Conservation (phyloP, 2,113 vertebrate species). For the Rattus norvegicus region DNA sequence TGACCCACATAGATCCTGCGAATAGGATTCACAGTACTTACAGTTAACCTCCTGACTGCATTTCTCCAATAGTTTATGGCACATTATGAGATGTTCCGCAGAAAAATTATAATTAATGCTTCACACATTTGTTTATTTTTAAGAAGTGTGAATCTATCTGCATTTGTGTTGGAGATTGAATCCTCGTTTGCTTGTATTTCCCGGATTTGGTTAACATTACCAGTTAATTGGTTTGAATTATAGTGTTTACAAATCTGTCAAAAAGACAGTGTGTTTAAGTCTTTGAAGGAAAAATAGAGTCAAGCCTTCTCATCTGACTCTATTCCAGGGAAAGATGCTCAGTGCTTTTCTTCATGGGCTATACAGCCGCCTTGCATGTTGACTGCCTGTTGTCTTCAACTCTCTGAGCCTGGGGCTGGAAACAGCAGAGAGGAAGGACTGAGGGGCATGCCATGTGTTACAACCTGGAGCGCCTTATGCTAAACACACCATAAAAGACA, state of each 20-base stretch:
- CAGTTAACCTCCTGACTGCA: conserved; percentile 27
- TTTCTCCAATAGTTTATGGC: conserved; percentile 59
- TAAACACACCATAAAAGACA: not conserved
- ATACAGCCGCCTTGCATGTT: not conserved
- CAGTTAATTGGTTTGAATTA: conserved; percentile 66
- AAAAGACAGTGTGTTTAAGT: conserved; percentile 6
- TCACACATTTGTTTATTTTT: conserved; percentile 64
- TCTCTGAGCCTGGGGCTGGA: not conserved
- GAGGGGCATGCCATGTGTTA: not conserved
- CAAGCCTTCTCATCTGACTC: not conserved
- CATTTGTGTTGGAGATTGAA: conserved; percentile 50
- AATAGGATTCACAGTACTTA: conserved; percentile 38
- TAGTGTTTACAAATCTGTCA: conserved; percentile 57
- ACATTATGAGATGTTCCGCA: conserved; percentile 56
- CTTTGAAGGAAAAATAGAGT: conserved; percentile 28
- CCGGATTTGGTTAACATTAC: conserved; percentile 49
- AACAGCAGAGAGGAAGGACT: not conserved
- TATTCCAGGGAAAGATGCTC: not conserved
- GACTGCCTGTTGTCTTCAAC: not conserved
- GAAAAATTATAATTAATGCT: conserved; percentile 45
- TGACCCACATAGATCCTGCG: conserved; percentile 2
- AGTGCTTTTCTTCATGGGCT: not conserved
- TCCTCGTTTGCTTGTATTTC: conserved; percentile 30
- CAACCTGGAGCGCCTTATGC: not conserved
- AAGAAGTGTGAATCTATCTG: not conserved